Percentiles rank a stretch among this genome's conserved stretches.
Conservation (phyloP, 2,797 vertebrate genomes). For the Poliocrania exsul region DNA sequence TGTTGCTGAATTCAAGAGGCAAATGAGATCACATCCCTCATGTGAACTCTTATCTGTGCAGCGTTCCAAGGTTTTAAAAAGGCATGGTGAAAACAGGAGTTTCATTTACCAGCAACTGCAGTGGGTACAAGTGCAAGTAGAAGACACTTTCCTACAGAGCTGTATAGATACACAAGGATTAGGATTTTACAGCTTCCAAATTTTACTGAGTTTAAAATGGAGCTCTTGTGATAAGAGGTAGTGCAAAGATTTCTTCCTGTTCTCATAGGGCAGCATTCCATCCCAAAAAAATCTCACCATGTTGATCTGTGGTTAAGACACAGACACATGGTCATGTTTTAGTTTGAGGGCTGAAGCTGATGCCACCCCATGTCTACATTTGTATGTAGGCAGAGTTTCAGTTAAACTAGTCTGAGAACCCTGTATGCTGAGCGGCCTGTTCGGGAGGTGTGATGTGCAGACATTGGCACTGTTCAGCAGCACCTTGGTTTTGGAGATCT, state of each 20-base stretch:
- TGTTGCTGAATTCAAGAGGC: background rate
- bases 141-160: background rate
- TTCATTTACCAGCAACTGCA: background rate
- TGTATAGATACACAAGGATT: background rate
- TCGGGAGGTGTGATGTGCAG: background rate
- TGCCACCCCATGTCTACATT: background rate
- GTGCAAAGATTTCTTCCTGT: background rate
- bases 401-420: background rate
- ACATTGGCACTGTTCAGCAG: background rate
- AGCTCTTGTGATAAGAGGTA: background rate
- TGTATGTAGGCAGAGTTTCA: background rate
- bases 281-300: background rate
- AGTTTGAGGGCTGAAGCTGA: background rate
- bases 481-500: background rate
- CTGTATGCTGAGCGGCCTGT: background rate
- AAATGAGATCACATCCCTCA: background rate
- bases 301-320: background rate
- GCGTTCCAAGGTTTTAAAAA: background rate
- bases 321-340: background rate
- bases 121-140: background rate
- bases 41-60: background rate
- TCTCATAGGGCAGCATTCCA: background rate
- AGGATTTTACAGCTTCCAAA: background rate
- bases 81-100: background rate
- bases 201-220: background rate